Percentiles rank a stretch among this genome's conserved stretches.
phyloP scores from a whole-genome alignment of 2,113 vertebrate genomes.

The Ursus arctos region DNA sequence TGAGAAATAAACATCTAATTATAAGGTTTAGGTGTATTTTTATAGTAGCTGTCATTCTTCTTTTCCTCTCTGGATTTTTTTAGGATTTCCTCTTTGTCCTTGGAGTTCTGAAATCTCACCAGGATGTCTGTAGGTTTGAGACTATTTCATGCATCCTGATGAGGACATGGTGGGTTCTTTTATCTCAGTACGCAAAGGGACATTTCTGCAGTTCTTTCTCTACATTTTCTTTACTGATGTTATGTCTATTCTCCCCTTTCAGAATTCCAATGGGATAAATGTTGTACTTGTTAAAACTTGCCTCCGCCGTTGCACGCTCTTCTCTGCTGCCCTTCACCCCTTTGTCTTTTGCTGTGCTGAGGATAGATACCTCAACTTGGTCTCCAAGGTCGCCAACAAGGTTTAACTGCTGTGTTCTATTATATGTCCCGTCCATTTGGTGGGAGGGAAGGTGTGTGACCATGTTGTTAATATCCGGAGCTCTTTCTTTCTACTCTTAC shows the following conservation, averaged over 20 bases:
- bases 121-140: background rate
- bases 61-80: background rate
- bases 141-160: background rate
- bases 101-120: background rate
- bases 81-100: background rate
- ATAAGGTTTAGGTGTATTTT: background rate
- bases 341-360: background rate
- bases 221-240: background rate
- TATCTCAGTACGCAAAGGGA: background rate
- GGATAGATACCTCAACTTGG: background rate
- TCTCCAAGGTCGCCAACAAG: background rate
- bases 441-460: background rate
- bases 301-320: fast-evolving
- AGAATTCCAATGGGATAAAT: background rate
- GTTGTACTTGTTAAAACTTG: background rate
- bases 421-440: background rate
- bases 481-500: background rate
- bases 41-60: background rate
- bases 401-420: background rate
- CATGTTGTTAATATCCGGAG: background rate
- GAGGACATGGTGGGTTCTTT: background rate
- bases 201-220: background rate
- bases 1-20: background rate
- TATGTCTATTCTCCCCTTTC: background rate
- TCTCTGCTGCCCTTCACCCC: too few species aligned